phyloP scores from a whole-genome alignment of 2,113 vertebrate species.

The Grallaria varia region DNA sequence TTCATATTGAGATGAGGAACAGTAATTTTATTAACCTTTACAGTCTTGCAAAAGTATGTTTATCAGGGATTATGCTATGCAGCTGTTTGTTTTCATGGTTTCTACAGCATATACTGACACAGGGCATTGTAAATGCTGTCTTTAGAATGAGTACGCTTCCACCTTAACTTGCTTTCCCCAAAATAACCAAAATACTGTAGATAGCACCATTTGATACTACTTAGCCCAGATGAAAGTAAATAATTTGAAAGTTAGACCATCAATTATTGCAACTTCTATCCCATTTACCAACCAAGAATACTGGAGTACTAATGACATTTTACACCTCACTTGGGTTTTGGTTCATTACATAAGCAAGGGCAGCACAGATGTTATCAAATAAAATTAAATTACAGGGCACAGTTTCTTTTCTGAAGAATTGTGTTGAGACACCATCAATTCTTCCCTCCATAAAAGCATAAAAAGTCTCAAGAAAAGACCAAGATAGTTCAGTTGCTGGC shows the following conservation, averaged over 20 bases:
- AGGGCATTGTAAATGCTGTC: neutral
- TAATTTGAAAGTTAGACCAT: neutral
- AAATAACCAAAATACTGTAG: neutral
- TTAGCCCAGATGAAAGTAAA: neutral
- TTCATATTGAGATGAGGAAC: neutral
- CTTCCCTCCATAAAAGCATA: neutral
- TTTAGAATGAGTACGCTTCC: neutral
- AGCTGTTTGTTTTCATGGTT: neutral
- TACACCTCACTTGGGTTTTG: neutral
- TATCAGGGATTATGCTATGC: neutral
- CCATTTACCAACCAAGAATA: neutral
- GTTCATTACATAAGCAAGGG: neutral
- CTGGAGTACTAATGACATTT: neutral
- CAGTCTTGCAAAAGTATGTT: neutral
- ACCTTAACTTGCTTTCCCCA: neutral
- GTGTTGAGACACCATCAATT: neutral
- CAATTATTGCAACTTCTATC: neutral
- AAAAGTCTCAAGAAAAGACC: neutral
- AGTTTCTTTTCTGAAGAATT: neutral
- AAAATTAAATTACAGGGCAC: neutral
- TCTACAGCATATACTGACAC: neutral
- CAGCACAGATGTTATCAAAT: neutral
- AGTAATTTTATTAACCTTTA: neutral
- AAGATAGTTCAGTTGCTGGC: neutral
- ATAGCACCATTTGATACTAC: neutral